Conservation (phyloP, 2,888 invertebrate genomes). For the Craniophora ligustri region DNA sequence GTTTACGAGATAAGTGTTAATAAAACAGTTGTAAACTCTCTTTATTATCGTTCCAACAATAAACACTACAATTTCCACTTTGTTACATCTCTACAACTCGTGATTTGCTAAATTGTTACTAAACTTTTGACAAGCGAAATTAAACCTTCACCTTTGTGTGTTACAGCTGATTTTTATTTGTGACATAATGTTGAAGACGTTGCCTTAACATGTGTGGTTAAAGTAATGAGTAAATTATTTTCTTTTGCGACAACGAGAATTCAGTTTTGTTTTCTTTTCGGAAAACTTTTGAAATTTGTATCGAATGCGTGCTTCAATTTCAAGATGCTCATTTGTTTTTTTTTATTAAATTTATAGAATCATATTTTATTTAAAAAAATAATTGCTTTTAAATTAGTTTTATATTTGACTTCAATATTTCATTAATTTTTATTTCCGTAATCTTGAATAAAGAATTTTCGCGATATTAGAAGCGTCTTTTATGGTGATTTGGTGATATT, state of each 20-base stretch:
- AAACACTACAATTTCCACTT: constrained; percentile 67
- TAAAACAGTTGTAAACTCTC: constrained; percentile 68
- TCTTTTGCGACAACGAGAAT: constrained; percentile 48
- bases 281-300: constrained; percentile 19
- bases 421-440: too few species aligned
- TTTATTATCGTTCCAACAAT: constrained; percentile 67
- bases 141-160: constrained; percentile 7
- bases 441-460: too few species aligned
- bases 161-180: constrained; percentile 14
- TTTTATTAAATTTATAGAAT: too few species aligned
- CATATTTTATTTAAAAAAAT: too few species aligned
- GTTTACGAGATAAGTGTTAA: constrained; percentile 64
- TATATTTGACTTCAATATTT: too few species aligned
- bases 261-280: constrained; percentile 29
- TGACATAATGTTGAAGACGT: constrained; percentile 12
- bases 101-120: constrained; percentile 56
- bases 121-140: constrained; percentile 9
- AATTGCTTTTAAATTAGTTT: too few species aligned
- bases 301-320: too few species aligned
- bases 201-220: constrained; percentile 48
- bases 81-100: constrained; percentile 59
- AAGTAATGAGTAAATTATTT: constrained; percentile 58
- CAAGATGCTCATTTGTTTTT: too few species aligned
- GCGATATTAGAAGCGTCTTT: too few species aligned
- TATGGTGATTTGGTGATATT: too few species aligned